A percentile compares a stretch with the other conserved stretches of the same genome.
These are phyloP conservation scores for Enteromius radiatus DNA, from an alignment of 2,797 vertebrate genomes.

Conservation along the genomic window DNA sequence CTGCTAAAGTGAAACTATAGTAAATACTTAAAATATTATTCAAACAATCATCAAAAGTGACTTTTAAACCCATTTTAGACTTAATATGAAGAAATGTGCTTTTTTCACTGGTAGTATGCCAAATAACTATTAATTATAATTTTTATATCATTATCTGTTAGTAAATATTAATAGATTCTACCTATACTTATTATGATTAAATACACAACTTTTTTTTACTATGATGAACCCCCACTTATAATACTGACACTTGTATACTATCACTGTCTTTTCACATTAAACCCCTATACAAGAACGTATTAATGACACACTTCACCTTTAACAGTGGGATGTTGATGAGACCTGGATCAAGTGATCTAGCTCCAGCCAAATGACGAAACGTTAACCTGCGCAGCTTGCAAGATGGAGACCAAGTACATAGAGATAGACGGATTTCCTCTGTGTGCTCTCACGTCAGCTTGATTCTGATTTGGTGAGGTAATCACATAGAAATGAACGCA, in stretches of 20 bases:
- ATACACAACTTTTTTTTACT: background rate
- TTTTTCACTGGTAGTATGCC: too few species aligned
- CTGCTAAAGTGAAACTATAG: too few species aligned
- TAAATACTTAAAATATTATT: too few species aligned
- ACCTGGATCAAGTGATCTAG: background rate
- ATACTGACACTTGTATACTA: background rate
- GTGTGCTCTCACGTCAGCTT: conserved; percentile 37
- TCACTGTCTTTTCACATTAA: background rate
- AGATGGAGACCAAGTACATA: conserved; percentile 11
- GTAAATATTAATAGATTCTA: too few species aligned
- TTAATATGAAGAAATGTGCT: too few species aligned
- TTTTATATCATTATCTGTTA: background rate
- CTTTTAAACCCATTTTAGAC: too few species aligned
- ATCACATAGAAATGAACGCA: conserved; percentile 75
- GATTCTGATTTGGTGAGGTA: conserved; percentile 75
- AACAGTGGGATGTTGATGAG: conserved; percentile 26
- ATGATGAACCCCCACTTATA: background rate
- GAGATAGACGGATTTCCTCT: conserved; percentile 3
- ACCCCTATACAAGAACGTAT: background rate
- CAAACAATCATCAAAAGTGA: too few species aligned
- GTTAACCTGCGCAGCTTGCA: conserved; percentile 8
- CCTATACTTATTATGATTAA: too few species aligned
- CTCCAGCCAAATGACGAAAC: conserved; percentile 1
- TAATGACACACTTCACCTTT: background rate
- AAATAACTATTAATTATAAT: too few species aligned